Evolutionary conservation across 1,140 invertebrate genomes (phyloP).

Genomic region (Aphaenogaster floridana): DNA sequence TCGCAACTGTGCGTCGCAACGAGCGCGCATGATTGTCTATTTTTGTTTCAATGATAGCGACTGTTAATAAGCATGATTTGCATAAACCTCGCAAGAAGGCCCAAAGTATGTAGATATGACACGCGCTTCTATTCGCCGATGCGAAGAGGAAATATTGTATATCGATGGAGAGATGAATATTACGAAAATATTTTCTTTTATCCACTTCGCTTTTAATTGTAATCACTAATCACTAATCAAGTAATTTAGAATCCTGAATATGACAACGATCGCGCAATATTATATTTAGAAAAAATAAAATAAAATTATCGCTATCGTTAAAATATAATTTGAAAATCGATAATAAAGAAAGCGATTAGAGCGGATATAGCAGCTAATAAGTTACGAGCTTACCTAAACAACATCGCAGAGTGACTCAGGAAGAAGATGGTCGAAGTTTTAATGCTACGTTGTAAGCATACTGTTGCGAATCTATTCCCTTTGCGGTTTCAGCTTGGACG

Average conservation of each 20-base stretch:
- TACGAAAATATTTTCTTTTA: background rate
- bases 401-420: conserved; percentile 85
- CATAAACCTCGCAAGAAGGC: background rate
- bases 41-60: conserved; percentile 13
- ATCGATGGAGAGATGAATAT: background rate
- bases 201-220: background rate
- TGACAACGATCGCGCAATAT: background rate
- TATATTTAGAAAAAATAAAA: conserved; percentile 14
- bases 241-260: background rate
- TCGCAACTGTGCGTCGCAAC: background rate
- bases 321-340: background rate
- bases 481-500: conserved; percentile 80
- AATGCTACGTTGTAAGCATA: conserved; percentile 84
- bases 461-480: conserved; percentile 81
- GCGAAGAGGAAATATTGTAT: background rate
- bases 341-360: background rate
- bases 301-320: background rate
- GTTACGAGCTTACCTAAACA: conserved; percentile 83
- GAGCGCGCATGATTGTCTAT: background rate
- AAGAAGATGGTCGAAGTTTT: conserved; percentile 82
- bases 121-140: background rate
- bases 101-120: background rate
- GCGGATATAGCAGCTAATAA: background rate
- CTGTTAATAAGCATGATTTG: conserved; percentile 20
- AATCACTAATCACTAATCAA: background rate